Evolutionary conservation across 2,888 invertebrate species (phyloP).

Genomic region (Sialis lutaria): DNA sequence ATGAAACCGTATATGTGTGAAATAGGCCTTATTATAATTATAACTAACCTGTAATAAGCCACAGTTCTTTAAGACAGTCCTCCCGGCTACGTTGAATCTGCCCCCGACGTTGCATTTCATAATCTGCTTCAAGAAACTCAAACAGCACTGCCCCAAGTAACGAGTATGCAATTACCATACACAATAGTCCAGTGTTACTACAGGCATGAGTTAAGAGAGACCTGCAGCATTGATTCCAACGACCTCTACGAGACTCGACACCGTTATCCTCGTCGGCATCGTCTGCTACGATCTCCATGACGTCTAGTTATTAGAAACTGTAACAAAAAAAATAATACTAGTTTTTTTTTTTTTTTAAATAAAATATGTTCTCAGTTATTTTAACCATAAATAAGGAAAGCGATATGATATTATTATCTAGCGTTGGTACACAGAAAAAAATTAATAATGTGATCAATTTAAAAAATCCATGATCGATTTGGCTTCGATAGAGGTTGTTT

Average conservation of each 20-base stretch:
- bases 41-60: constrained; percentile 51
- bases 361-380: too few species aligned
- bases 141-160: constrained; percentile 60
- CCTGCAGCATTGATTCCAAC: background rate
- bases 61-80: constrained; percentile 46
- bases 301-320: background rate
- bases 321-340: too few species aligned
- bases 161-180: constrained; percentile 56
- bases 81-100: constrained; percentile 43
- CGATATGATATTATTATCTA: too few species aligned
- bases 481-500: too few species aligned
- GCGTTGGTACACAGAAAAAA: too few species aligned
- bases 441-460: too few species aligned
- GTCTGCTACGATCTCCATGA: background rate
- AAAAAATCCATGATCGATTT: too few species aligned
- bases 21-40: too few species aligned
- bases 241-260: background rate
- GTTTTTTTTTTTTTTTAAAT: too few species aligned
- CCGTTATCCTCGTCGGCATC: background rate
- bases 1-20: too few species aligned
- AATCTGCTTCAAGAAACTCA: constrained; percentile 54
- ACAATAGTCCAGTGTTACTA: constrained; percentile 51
- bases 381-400: too few species aligned
- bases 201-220: constrained; percentile 23
- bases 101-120: constrained; percentile 42